These are phyloP conservation scores for Osedax fenrisi DNA, from an alignment of 2,888 invertebrate genomes.

Conservation along the genomic window DNA sequence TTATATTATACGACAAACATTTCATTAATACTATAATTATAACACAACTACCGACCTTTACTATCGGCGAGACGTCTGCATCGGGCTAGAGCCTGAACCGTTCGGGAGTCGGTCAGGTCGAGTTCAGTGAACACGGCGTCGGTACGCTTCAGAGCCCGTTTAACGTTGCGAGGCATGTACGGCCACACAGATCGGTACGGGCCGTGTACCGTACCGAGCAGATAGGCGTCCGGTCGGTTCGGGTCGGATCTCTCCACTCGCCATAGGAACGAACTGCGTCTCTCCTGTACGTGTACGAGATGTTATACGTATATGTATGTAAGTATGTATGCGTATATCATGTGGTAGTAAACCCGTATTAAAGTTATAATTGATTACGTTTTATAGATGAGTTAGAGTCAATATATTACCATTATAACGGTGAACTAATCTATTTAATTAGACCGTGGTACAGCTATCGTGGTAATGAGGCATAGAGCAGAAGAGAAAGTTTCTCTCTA, in stretches of 20 bases:
- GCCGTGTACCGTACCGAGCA: constrained; percentile 57
- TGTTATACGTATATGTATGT: neutral
- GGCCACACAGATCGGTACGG: constrained; percentile 55
- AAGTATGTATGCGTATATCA: too few species aligned
- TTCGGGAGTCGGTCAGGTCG: constrained; percentile 53
- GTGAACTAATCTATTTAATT: too few species aligned
- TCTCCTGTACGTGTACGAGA: too few species aligned
- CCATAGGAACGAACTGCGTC: constrained; percentile 51
- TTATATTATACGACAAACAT: too few species aligned
- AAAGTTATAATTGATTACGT: too few species aligned
- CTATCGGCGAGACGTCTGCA: constrained; percentile 53
- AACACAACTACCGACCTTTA: constrained; percentile 38
- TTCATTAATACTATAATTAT: neutral
- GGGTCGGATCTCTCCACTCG: constrained; percentile 45
- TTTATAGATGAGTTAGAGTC: too few species aligned
- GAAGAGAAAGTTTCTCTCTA: too few species aligned
- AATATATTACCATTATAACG: too few species aligned
- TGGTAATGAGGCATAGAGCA: too few species aligned
- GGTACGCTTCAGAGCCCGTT: constrained; percentile 52
- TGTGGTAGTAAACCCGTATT: too few species aligned
- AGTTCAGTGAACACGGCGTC: constrained; percentile 55
- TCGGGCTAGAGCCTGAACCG: constrained; percentile 50
- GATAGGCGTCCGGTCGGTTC: constrained; percentile 44
- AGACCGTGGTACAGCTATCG: too few species aligned
- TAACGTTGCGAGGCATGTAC: constrained; percentile 53